Evolutionary conservation across 1,140 invertebrate species (phyloP).

Genomic region (Ptiloglossa arizonensis): DNA sequence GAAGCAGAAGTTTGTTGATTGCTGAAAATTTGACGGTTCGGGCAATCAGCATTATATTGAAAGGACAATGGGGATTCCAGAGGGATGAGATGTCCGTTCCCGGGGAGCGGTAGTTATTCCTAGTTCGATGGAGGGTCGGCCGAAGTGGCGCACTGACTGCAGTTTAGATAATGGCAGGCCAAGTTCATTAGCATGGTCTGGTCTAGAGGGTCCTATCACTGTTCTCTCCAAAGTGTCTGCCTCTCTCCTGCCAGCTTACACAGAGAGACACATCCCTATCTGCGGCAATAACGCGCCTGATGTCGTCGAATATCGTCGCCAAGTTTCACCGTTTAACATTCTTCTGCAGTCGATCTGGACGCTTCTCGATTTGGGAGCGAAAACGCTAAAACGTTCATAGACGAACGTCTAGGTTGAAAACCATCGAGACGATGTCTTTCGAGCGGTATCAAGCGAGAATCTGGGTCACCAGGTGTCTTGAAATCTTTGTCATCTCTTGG

Average conservation of each 20-base stretch:
- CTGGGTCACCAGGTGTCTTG: too few species aligned
- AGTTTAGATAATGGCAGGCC: conserved; percentile 75
- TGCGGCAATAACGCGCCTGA: conserved; percentile 47
- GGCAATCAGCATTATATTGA: conserved; percentile 69
- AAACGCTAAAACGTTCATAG: too few species aligned
- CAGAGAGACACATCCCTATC: conserved; percentile 25
- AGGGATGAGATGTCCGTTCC: conserved; percentile 3
- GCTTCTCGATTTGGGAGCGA: too few species aligned
- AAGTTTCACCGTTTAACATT: not conserved
- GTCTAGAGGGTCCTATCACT: conserved; percentile 62
- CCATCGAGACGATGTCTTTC: too few species aligned
- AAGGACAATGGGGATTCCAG: conserved; percentile 44
- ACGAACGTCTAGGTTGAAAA: too few species aligned
- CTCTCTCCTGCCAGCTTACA: conserved; percentile 26
- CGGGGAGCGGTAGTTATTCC: conserved; percentile 67
- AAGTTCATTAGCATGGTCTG: conserved; percentile 75
- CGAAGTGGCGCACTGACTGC: conserved; percentile 70
- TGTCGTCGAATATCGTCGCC: conserved; percentile 22
- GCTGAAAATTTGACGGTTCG: conserved; percentile 49
- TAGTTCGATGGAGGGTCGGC: conserved; percentile 65
- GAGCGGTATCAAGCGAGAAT: too few species aligned
- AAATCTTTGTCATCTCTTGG: too few species aligned
- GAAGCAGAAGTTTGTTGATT: conserved; percentile 46
- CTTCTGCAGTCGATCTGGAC: too few species aligned
- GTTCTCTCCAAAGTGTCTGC: conserved; percentile 45